Percentiles rank a stretch among this genome's conserved stretches.
Evolutionary conservation across 2,888 invertebrate genomes (phyloP).

Genomic region (Neoascia interrupta): DNA sequence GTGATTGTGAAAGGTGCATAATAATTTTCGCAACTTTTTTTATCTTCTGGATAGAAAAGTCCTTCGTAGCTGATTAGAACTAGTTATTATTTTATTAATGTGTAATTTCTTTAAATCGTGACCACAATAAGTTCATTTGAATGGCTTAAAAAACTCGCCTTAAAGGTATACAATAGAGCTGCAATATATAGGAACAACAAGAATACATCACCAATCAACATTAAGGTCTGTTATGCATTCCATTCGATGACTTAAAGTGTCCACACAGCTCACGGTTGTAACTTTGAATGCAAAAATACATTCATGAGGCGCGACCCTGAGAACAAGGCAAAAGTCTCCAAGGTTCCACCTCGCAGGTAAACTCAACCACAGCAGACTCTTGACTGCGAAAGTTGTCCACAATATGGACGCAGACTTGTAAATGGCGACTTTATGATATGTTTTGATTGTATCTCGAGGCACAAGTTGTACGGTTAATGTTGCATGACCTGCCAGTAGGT

Average conservation of each 20-base stretch:
- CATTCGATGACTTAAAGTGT: constrained; percentile 37
- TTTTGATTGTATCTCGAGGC: constrained; percentile 35
- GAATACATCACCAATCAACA: constrained; percentile 23
- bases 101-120: too few species aligned
- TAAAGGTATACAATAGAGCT: too few species aligned
- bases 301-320: constrained; percentile 55
- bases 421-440: constrained; percentile 1
- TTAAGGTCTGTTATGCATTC: constrained; percentile 44
- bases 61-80: too few species aligned
- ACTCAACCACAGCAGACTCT: too few species aligned
- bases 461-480: constrained; percentile 44
- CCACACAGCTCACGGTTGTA: constrained; percentile 7
- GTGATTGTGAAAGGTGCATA: too few species aligned
- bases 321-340: too few species aligned
- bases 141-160: too few species aligned
- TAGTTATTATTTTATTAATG: too few species aligned
- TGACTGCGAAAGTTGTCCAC: constrained; percentile 43
- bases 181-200: too few species aligned
- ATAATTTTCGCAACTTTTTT: too few species aligned
- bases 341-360: too few species aligned
- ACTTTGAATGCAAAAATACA: constrained; percentile 40
- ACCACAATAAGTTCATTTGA: constrained; percentile 29
- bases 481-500: constrained; percentile 60
- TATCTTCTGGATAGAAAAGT: too few species aligned
- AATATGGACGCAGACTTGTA: constrained; percentile 17